Conservation (phyloP, 2,888 invertebrate species). For the Napeogenes inachia region DNA sequence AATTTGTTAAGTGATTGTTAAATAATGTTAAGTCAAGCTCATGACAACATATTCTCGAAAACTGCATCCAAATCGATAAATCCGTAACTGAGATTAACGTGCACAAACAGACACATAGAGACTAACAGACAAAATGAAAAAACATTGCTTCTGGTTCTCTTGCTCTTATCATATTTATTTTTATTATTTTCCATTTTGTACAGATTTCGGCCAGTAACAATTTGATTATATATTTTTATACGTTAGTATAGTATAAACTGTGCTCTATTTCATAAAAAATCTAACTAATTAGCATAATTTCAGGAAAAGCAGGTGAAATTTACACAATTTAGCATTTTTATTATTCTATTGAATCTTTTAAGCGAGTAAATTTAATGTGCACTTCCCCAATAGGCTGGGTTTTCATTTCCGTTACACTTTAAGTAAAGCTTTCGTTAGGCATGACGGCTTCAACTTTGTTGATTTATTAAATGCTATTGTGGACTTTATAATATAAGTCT, state of each 20-base stretch:
- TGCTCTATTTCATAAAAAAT: not conserved
- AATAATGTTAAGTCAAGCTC: no score
- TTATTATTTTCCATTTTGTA: no score
- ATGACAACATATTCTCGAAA: no score
- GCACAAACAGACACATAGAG: no score
- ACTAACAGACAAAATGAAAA: no score
- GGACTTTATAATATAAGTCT: slow-evolving; percentile 7
- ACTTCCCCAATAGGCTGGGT: slow-evolving; percentile 14
- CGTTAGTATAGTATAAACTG: not conserved
- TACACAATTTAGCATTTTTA: slow-evolving; percentile 12
- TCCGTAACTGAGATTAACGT: no score
- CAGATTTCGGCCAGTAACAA: no score
- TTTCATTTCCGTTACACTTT: slow-evolving; percentile 24
- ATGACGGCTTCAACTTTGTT: slow-evolving; percentile 20
- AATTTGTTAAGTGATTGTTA: no score
- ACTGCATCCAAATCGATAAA: no score
- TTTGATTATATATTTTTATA: not conserved
- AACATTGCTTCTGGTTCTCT: no score
- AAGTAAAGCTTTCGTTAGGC: slow-evolving; percentile 25
- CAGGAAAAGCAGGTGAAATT: slow-evolving; percentile 3
- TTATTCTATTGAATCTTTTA: slow-evolving; percentile 15
- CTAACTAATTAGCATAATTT: not conserved
- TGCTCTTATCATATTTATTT: no score
- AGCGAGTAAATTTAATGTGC: slow-evolving; percentile 14
- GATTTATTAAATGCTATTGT: slow-evolving; percentile 9